A percentile compares a stretch with the other conserved stretches of the same genome.
Evolutionary conservation across 2,888 invertebrate genomes (phyloP).

Genomic region (Drosophila anomalata): DNA sequence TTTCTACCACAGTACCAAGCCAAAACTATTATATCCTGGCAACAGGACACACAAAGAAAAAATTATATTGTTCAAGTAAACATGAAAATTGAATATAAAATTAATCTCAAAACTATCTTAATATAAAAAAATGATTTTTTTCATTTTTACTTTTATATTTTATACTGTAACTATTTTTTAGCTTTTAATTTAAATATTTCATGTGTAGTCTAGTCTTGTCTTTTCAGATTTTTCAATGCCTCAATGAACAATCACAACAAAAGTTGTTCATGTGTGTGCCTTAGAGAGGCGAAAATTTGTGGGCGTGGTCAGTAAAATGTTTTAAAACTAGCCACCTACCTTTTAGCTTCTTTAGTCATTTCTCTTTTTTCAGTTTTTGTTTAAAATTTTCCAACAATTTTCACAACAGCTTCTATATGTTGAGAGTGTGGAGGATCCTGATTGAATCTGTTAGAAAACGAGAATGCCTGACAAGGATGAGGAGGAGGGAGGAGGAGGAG

Average conservation of each 20-base stretch:
- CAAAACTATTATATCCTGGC: background rate
- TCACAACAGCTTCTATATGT: constrained; percentile 42
- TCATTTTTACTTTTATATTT: background rate
- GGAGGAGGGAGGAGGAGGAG: background rate
- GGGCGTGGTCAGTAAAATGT: constrained; percentile 43
- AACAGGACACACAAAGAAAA: constrained; percentile 7
- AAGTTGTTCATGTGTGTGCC: constrained; percentile 4
- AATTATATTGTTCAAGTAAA: no score
- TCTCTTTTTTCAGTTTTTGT: constrained; percentile 53
- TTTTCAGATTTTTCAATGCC: constrained; percentile 43
- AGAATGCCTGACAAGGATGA: constrained; percentile 29
- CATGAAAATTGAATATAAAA: no score
- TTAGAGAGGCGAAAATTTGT: constrained; percentile 13
- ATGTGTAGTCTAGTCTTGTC: constrained; percentile 32
- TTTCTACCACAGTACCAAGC: constrained; percentile 1
- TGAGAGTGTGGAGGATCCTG: constrained; percentile 8
- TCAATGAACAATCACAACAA: constrained; percentile 68
- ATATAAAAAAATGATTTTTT: background rate
- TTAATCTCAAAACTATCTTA: background rate
- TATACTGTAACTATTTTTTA: background rate
- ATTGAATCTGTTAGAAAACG: constrained; percentile 20
- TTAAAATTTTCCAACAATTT: constrained; percentile 62
- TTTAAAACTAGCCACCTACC: constrained; percentile 48
- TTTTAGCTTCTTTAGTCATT: constrained; percentile 2
- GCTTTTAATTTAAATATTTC: background rate